Evolutionary conservation across 2,797 vertebrate species (phyloP), one percentile per base, ranked within the genome.

Genomic region (Lepilemur ruficaudatus): DNA sequence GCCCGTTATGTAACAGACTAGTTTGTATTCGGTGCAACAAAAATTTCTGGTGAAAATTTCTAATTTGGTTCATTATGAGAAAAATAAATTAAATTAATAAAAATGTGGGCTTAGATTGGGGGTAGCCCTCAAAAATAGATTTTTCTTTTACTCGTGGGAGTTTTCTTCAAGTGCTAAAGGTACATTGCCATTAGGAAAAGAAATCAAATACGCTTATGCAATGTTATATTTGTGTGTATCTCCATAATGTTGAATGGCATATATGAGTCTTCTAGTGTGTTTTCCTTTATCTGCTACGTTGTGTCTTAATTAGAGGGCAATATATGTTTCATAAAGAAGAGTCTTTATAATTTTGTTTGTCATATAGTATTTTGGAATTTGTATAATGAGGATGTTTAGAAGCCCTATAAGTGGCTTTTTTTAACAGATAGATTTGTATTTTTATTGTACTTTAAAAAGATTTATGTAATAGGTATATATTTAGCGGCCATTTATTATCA

Each of bases 351-450:
- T 98, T 99, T 98, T 98, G 97, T 98, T 98, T 98, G 97, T 98
- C 98, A 97, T 98, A 98, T 98, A 98, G 98, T 98, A 98, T 98
- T 99, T 99, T 98, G 97, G 90, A 98, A 98, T 99, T 99, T 99
- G 98, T 99, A 99, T 96, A 98, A 99, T 97, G 93, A 98, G 97
- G 95, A 98, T 98, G 98, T 98, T 99, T 98, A 98, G 98, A 97
- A 98, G 98, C 98, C 98, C 97, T 95, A 96, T 95, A 46, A 94
- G 97, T 98, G 98, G 98, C 98, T 96, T 99, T 99, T 98, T 99
- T 98, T 98, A 99, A 98, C 98, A 98, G 97, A 99, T 98, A 98
- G 98, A 98, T 98, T 98, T 99, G 98, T 99, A 99, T 99, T 99
- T 99, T 99, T 99, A 98, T 98, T 98, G 98, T 99, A 98, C 98